Evolutionary conservation across 2,797 vertebrate species (phyloP).

Genomic region (Valencia hispanica): DNA sequence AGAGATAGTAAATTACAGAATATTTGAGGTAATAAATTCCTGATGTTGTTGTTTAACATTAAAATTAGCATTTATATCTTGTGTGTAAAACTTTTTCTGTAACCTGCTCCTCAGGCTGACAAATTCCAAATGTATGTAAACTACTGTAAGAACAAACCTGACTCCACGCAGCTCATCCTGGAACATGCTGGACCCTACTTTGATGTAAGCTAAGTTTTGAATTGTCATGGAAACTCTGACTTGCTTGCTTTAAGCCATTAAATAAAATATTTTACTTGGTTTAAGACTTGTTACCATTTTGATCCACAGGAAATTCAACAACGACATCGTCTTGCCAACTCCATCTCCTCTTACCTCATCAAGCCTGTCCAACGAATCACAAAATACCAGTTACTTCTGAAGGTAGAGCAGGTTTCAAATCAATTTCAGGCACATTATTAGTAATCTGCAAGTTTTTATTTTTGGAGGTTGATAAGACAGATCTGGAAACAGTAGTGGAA

Average conservation of each 20-base stretch:
- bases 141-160: constrained; percentile 98
- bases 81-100: constrained; percentile 13
- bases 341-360: constrained; percentile 98
- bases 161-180: constrained; percentile 96
- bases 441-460: background rate
- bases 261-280: background rate
- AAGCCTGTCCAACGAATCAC: constrained; percentile 99
- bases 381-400: constrained; percentile 97
- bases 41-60: background rate
- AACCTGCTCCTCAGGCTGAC: constrained; percentile 84
- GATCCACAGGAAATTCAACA: constrained; percentile 93
- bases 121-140: constrained; percentile 99
- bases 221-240: background rate
- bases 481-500: background rate
- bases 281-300: background rate
- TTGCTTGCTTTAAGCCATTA: background rate
- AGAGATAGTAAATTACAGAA: background rate
- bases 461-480: background rate
- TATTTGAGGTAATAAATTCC: background rate
- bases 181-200: constrained; percentile 97
- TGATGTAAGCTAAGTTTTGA: constrained; percentile 84
- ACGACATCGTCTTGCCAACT: constrained; percentile 95
- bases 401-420: constrained; percentile 76
- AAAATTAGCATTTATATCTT: background rate
- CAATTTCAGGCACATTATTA: background rate